Conservation (phyloP, 2,888 invertebrate genomes). For the Trachelus iudaicus region DNA sequence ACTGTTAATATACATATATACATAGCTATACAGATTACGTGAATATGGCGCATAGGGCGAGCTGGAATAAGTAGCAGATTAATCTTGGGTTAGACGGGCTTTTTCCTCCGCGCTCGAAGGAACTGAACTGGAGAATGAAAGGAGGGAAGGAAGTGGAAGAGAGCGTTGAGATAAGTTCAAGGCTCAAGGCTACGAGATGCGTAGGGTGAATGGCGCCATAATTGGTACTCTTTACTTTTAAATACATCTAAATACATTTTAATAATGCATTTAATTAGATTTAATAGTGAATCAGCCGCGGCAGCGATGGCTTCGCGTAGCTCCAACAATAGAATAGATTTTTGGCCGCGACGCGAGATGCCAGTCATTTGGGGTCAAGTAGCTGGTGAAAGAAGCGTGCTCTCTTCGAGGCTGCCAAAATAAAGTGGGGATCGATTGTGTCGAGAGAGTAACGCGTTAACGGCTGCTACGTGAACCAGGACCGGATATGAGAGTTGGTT, state of each 20-base stretch:
- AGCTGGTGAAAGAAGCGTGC: constrained; percentile 1
- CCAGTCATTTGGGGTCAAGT: constrained; percentile 19
- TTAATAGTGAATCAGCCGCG: constrained; percentile 23
- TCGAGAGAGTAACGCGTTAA: background rate
- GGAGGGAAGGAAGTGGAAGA: constrained; percentile 33
- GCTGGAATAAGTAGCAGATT: background rate
- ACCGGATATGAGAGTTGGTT: background rate
- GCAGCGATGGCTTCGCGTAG: constrained; percentile 5
- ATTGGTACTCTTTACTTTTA: background rate
- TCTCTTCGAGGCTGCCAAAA: background rate
- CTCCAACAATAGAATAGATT: constrained; percentile 22
- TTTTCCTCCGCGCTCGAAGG: constrained; percentile 18
- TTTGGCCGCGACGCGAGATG: constrained; percentile 13
- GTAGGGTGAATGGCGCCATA: background rate
- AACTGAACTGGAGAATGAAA: constrained; percentile 38
- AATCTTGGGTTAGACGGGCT: constrained; percentile 22
- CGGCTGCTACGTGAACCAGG: background rate
- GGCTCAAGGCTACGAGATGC: background rate
- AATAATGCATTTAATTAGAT: constrained; percentile 25
- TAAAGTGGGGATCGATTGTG: background rate
- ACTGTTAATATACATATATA: background rate
- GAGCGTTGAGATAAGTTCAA: constrained; percentile 7
- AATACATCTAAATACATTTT: background rate
- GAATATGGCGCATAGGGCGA: background rate
- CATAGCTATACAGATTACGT: background rate